A percentile compares a stretch with the other conserved stretches of the same genome.
These are phyloP conservation scores for Phalloptychus januarius DNA, from an alignment of 2,797 vertebrate genomes.

Conservation along the genomic window DNA sequence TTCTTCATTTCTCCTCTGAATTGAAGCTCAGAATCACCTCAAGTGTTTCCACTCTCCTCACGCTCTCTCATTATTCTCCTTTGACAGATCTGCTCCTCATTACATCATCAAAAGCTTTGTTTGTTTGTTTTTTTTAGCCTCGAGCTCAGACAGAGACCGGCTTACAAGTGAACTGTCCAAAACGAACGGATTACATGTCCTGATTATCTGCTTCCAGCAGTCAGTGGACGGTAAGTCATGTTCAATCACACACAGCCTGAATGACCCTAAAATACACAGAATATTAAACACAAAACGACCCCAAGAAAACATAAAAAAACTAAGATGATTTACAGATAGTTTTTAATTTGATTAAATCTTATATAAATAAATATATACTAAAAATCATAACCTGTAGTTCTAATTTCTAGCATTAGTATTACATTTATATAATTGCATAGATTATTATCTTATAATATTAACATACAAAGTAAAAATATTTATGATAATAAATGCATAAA, in stretches of 20 bases:
- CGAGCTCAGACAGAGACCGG: conserved; percentile 20
- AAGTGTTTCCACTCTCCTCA: conserved; percentile 30
- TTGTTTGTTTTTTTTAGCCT: conserved; percentile 22
- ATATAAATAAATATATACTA: not conserved
- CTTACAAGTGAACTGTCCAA: conserved; percentile 51
- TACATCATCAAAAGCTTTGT: conserved; percentile 54
- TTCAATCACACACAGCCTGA: conserved; percentile 2
- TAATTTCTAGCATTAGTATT: not conserved
- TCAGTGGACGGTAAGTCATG: conserved; percentile 31
- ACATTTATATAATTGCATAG: too few species aligned
- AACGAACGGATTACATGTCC: conserved; percentile 61
- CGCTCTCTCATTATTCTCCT: conserved; percentile 36
- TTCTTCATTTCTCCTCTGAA: conserved; percentile 15
- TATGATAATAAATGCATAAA: not conserved
- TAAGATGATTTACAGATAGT: not conserved
- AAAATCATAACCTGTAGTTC: not conserved
- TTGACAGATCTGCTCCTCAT: conserved; percentile 46
- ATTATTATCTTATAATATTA: not conserved
- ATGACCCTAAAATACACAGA: not conserved
- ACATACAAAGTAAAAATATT: not conserved
- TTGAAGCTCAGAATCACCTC: conserved; percentile 30
- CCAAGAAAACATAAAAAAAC: not conserved
- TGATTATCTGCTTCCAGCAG: conserved; percentile 44
- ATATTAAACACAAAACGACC: not conserved
- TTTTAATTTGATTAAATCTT: not conserved